Base-by-base conservation (phyloP, 2,113 vertebrate genomes). In the Rhinichthys klamathensis region DNA sequence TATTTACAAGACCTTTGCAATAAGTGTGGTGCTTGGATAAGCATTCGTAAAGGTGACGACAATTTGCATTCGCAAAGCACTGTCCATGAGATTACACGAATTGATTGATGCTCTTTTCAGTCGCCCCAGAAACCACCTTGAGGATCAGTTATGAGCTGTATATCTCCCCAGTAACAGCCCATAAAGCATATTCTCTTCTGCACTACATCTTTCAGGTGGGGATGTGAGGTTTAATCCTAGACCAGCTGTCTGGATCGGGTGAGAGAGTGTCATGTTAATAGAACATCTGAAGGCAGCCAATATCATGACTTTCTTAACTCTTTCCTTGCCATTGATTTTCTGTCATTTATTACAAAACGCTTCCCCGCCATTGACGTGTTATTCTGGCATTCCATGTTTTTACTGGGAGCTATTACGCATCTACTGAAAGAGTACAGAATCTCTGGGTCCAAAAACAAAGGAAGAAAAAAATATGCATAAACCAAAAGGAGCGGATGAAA, bases 61-160 rank as follows among this genome's bases (percentile, higher is more conserved):
- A 85, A 94, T 94, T 93, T 93, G 87, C 90, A 91, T 93, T 91
- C 89, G 88, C 91, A 89, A 89, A 90, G 90, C 75, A 88, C 91
- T 92, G 90, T 85, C 84, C 38, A 12, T 80, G 72, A 90, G 89
- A 92, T 93, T 91, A 89, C 90, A 89, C 54, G 82, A 27, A 32
- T 87, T 93, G 93, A 94, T 92, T 92, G 92, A 93, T 94, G 91
- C 90, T 84, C 87, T 79, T 79, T 54, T 84, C 88, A 27, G 89
- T 92, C 90, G 90, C 91, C 92, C 91, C 92, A 91, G 91, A 92
- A 93, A 92, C 92, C 92, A 94, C 92, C 92, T 93, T 92, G 92
- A 90, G 78, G 86, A 88, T 87, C 89, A 83, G 87, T 90, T 89
- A 89, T 85, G 93, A 88, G 91, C 89, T 85, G 60, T 86, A 77